Base-by-base conservation (phyloP, 2,888 invertebrate genomes). In the Apoderus coryli region DNA sequence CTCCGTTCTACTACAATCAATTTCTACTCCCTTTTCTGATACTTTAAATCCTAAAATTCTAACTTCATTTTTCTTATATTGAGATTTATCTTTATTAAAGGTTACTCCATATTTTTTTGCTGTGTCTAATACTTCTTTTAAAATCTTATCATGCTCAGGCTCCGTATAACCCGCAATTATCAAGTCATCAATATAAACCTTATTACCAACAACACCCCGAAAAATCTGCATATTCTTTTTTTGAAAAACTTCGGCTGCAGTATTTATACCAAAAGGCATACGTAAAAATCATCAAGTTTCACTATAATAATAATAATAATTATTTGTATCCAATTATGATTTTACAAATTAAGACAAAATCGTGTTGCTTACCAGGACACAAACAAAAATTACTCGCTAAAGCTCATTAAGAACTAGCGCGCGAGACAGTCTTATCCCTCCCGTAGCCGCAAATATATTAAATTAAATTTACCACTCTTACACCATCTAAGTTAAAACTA, bases 171-270 rank as follows among this genome's bases (percentile, higher is more conserved):
- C 19, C 19, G 7, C 6, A 19, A 19, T n/a, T 19, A 19, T 19
- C 7, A 19, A 7, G 19, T 19, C 19, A 19, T 19, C 19, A 7
- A 19, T 19, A n/a, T 19, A 19, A 7, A 19, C 19, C 6, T 19
- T n/a, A n/a, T 7, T n/a, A 19, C 19, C 19, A 19, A 7, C 19
- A n/a, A 19, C n/a, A 19, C n/a, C n/a, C 19, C n/a, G 7, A 19
- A 19, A 19, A 6, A 6, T 7, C n/a, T 19, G 7, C n/a, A n/a
- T 7, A 6, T 7, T 19, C 12, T 22, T 23, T 25, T 36, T 31
- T 5, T 35, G 46, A 35, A 44, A 49, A 6, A 45, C 32, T 40
- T 49, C 48, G 14, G 46, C 37, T 3, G 46, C 44, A 23, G 34
- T 32, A 6, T 32, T 35, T 15, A 48, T 25, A 6, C 50, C 49